Evolutionary conservation across 2,888 invertebrate genomes (phyloP).

Genomic region (Drosophila cognata): DNA sequence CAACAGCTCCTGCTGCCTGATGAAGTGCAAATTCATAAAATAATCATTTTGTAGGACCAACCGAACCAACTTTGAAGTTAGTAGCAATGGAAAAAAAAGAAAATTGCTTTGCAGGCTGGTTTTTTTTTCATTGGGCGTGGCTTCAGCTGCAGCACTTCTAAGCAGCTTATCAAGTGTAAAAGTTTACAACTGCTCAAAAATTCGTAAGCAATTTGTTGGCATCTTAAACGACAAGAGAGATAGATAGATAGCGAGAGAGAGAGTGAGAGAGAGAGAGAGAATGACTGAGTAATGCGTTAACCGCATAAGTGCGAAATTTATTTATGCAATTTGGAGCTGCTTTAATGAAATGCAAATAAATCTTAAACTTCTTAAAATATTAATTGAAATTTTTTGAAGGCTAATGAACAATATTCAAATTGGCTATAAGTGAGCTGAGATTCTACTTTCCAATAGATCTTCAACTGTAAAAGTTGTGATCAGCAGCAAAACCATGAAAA

Average conservation of each 20-base stretch:
- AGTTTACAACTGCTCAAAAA: slow-evolving; percentile 12
- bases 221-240: not conserved
- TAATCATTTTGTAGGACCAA: slow-evolving; percentile 52
- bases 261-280: not conserved
- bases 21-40: slow-evolving; percentile 67
- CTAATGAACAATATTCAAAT: not conserved
- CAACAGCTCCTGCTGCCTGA: slow-evolving; percentile 34
- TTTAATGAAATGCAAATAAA: slow-evolving; percentile 5
- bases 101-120: slow-evolving; percentile 7
- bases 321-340: not conserved
- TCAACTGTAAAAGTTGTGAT: not conserved
- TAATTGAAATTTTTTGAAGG: not conserved
- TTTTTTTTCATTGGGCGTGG: slow-evolving; percentile 1
- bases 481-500: not conserved
- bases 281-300: not conserved
- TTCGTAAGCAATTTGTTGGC: slow-evolving; percentile 17
- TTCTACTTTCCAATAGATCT: not conserved
- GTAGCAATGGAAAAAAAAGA: slow-evolving; percentile 3
- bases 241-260: not conserved
- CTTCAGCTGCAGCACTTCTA: slow-evolving; percentile 2
- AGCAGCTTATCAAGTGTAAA: slow-evolving; percentile 29
- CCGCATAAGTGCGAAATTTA: not conserved
- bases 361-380: not conserved
- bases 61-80: slow-evolving; percentile 36
- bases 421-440: not conserved